Conservation (phyloP, 2,797 vertebrate species). For the Peromyscus nudipes region DNA sequence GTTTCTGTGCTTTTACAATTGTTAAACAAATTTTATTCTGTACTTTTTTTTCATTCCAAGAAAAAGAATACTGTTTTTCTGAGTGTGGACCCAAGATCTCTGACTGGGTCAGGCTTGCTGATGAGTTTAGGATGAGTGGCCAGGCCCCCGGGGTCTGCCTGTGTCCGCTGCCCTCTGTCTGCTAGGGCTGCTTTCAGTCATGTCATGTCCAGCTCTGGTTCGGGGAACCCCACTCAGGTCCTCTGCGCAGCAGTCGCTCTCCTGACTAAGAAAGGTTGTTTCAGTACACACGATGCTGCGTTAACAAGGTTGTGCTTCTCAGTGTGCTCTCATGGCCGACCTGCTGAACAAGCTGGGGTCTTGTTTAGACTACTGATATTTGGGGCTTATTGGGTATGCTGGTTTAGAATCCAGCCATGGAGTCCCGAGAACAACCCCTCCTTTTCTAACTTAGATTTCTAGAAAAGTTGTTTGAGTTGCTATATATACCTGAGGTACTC, state of each 20-base stretch:
- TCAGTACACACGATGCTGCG: neutral
- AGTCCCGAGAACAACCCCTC: neutral
- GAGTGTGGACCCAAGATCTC: neutral
- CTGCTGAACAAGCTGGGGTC: neutral
- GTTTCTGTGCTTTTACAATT: conserved; percentile 38
- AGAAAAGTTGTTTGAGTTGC: neutral
- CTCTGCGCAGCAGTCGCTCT: neutral
- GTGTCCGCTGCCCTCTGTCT: too few relatives aligned
- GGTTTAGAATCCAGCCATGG: conserved; percentile 9
- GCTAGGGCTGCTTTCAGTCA: neutral
- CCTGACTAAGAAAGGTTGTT: neutral
- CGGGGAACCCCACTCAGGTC: neutral
- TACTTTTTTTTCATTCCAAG: conserved; percentile 33
- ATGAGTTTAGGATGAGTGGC: neutral
- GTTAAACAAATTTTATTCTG: conserved; percentile 13
- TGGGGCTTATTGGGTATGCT: neutral
- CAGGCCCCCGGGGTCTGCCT: too few relatives aligned
- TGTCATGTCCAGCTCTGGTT: too few relatives aligned
- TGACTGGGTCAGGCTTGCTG: neutral
- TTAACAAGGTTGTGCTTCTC: conserved; percentile 18
- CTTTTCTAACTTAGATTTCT: neutral
- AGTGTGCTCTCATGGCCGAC: neutral
- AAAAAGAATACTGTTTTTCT: neutral
- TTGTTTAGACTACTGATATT: neutral
- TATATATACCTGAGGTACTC: neutral